Evolutionary conservation across 2,797 vertebrate genomes (phyloP).

Genomic region (Bovichtus variegatus): DNA sequence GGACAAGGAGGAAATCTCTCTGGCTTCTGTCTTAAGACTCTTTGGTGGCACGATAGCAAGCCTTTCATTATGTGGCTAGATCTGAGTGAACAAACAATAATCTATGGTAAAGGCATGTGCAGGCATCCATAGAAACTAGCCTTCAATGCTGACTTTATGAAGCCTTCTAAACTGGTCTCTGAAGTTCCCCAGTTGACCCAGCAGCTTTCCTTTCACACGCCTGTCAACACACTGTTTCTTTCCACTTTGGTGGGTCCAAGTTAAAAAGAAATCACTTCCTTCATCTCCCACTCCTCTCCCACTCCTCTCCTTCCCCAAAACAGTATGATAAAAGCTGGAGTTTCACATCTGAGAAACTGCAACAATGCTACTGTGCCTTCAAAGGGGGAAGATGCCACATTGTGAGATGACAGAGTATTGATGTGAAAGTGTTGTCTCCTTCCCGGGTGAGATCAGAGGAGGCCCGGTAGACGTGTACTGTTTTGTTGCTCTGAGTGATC

Average conservation of each 20-base stretch:
- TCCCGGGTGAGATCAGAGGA: conserved; percentile 81
- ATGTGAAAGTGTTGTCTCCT: conserved; percentile 83
- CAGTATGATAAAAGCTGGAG: conserved; percentile 83
- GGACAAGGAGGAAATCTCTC: conserved; percentile 66
- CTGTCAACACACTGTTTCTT: conserved; percentile 76
- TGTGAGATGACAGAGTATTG: conserved; percentile 78
- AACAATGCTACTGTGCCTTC: conserved; percentile 82
- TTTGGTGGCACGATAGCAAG: conserved; percentile 26
- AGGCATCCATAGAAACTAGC: conserved; percentile 29
- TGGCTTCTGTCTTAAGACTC: conserved; percentile 51
- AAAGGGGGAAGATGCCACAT: conserved; percentile 80
- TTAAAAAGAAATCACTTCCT: conserved; percentile 79
- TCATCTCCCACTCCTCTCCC: conserved; percentile 72
- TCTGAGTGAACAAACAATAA: conserved; percentile 28
- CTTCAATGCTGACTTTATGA: conserved; percentile 41
- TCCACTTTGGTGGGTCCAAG: conserved; percentile 80
- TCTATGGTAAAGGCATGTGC: conserved; percentile 17
- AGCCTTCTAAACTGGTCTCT: conserved; percentile 72
- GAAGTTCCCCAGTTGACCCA: conserved; percentile 78
- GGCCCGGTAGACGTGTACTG: conserved; percentile 63
- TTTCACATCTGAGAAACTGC: conserved; percentile 80
- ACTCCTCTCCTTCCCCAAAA: conserved; percentile 70
- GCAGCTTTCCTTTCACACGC: conserved; percentile 69
- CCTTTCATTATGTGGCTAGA: conserved; percentile 8
- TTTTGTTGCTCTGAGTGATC: conserved; percentile 72